phyloP scores from a whole-genome alignment of 1,140 invertebrate species.

The Bradysia coprophila region DNA sequence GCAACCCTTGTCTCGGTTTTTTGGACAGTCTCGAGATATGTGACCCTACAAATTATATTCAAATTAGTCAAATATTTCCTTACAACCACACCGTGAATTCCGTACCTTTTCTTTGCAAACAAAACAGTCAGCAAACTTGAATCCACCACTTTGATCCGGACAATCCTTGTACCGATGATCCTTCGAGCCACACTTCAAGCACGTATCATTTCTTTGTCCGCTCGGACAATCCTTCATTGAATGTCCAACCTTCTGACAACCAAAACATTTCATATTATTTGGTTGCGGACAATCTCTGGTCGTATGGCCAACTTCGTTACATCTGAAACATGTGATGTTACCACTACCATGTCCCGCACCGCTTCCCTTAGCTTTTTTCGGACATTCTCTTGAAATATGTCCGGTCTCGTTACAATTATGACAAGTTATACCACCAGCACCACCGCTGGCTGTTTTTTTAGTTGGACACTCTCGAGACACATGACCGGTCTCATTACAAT shows the following conservation, averaged over 20 bases:
- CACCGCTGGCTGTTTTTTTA: neutral
- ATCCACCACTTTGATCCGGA: neutral
- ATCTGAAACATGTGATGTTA: neutral
- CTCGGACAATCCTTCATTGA: neutral
- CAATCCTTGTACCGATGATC: neutral
- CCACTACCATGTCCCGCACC: neutral
- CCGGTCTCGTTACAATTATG: constrained; percentile 1
- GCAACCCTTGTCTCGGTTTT: too few species aligned
- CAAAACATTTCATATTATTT: neutral
- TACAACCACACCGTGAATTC: too few species aligned
- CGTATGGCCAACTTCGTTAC: neutral
- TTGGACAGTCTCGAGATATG: too few species aligned
- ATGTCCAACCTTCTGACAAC: neutral
- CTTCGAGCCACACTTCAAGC: neutral
- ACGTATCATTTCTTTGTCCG: neutral
- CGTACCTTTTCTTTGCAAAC: constrained; percentile 1
- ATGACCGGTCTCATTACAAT: neutral
- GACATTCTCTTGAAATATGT: neutral
- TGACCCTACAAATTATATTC: too few species aligned
- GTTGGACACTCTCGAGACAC: neutral
- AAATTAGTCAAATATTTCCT: too few species aligned
- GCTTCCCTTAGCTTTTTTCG: neutral
- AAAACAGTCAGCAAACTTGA: neutral
- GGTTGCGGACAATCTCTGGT: neutral
- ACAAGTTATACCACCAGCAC: neutral